A percentile compares a stretch with the other conserved stretches of the same genome.
These are phyloP conservation scores for Rosalia funebris DNA, from an alignment of 2,888 invertebrate genomes.

Conservation along the genomic window DNA sequence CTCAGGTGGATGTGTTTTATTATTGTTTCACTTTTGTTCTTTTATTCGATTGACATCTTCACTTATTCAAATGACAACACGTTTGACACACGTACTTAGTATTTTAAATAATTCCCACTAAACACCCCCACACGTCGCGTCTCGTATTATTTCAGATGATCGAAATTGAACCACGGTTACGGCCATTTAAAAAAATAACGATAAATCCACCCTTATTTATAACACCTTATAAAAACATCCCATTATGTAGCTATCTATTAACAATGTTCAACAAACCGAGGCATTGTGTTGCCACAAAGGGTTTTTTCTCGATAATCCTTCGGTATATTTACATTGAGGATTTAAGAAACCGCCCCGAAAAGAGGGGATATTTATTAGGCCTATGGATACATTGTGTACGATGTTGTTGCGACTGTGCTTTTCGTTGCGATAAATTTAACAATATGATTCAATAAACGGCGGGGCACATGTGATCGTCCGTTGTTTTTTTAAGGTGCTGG, in stretches of 20 bases:
- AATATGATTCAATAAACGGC: constrained; percentile 46
- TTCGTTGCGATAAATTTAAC: constrained; percentile 43
- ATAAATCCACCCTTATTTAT: constrained; percentile 45
- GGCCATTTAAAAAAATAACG: constrained; percentile 27
- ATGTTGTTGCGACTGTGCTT: constrained; percentile 38
- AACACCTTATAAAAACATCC: constrained; percentile 62
- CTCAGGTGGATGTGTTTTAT: too few relatives aligned
- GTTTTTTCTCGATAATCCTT: constrained; percentile 44
- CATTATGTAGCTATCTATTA: constrained; percentile 59
- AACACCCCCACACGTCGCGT: constrained; percentile 1
- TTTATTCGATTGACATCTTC: too few relatives aligned
- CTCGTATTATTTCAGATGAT: constrained; percentile 41
- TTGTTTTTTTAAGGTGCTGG: constrained; percentile 46
- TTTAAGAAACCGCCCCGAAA: constrained; percentile 41
- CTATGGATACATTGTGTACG: constrained; percentile 39
- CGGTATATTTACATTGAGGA: constrained; percentile 45
- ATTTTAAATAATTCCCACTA: constrained; percentile 2
- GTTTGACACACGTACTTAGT: too few relatives aligned
- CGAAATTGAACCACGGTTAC: constrained; percentile 33
- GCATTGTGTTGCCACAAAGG: constrained; percentile 48
- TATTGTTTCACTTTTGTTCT: too few relatives aligned
- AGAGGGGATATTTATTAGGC: constrained; percentile 38
- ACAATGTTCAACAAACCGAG: constrained; percentile 56
- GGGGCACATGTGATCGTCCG: constrained; percentile 37
- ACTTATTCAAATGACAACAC: too few relatives aligned